Evolutionary conservation across 2,888 invertebrate genomes (phyloP).

Genomic region (Apodemia hepburni): DNA sequence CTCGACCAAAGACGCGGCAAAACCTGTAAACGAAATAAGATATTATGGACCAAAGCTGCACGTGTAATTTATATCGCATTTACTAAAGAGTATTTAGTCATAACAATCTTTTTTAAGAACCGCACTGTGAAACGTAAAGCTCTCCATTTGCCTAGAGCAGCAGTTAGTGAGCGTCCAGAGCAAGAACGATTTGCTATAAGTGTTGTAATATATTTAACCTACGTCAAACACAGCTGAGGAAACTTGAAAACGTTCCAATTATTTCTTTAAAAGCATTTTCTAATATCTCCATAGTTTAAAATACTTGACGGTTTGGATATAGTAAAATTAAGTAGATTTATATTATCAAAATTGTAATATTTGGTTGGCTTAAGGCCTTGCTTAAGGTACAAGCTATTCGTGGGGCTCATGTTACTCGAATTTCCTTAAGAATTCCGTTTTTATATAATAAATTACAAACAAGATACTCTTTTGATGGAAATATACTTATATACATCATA

Average conservation of each 20-base stretch:
- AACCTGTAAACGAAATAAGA: background rate
- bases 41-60: background rate
- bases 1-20: background rate
- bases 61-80: background rate
- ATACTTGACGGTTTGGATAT: constrained; percentile 5
- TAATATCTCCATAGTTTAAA: constrained; percentile 31
- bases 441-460: no score
- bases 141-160: constrained; percentile 13
- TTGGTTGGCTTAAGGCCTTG: background rate
- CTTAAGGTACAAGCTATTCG: background rate
- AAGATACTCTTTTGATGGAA: no score
- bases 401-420: no score
- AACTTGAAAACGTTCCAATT: constrained; percentile 35
- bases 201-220: constrained; percentile 32
- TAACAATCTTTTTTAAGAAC: constrained; percentile 12
- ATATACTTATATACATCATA: no score
- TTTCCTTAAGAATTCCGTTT: no score
- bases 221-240: constrained; percentile 34
- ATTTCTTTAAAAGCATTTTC: constrained; percentile 36
- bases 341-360: background rate
- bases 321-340: background rate
- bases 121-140: constrained; percentile 1
- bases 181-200: constrained; percentile 30
- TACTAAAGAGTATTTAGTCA: constrained; percentile 3
- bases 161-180: constrained; percentile 13